Conservation (phyloP, 2,797 vertebrate genomes). For the Bradypodion ventrale region DNA sequence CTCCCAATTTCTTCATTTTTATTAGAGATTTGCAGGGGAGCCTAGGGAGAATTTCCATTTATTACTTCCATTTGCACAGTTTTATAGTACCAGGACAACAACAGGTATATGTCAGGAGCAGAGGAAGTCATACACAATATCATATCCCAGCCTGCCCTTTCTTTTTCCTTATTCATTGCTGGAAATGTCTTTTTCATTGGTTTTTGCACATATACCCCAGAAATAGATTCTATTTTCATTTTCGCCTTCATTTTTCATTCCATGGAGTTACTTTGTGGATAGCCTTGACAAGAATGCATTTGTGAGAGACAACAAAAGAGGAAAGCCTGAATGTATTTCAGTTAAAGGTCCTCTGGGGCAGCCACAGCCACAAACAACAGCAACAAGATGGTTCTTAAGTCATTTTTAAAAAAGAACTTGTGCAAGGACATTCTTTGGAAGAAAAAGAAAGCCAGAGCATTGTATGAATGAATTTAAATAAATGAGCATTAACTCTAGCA, state of each 20-base stretch:
- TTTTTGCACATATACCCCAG: conserved; percentile 48
- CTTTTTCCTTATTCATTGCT: conserved; percentile 47
- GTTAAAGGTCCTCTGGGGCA: conserved; percentile 54
- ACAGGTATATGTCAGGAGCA: conserved; percentile 1
- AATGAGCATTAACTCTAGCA: conserved; percentile 38
- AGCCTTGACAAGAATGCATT: conserved; percentile 58
- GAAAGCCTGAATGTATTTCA: conserved; percentile 49
- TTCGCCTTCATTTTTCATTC: conserved; percentile 62
- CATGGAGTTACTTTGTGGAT: conserved; percentile 40
- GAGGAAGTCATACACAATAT: background rate
- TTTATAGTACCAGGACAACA: conserved; percentile 13
- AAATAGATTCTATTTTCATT: conserved; percentile 56
- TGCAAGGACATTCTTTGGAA: conserved; percentile 53
- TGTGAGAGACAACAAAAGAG: conserved; percentile 57
- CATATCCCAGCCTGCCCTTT: background rate
- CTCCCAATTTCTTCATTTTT: conserved; percentile 35
- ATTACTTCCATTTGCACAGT: conserved; percentile 46
- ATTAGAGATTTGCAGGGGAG: conserved; percentile 30
- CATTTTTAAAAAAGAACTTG: conserved; percentile 45
- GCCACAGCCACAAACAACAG: conserved; percentile 20
- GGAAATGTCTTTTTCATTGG: conserved; percentile 26
- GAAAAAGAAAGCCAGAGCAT: conserved; percentile 37
- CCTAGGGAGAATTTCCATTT: conserved; percentile 23
- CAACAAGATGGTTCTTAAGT: conserved; percentile 51
- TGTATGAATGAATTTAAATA: conserved; percentile 47